Conservation (phyloP, 2,888 invertebrate genomes). For the Morinoia aosen region DNA sequence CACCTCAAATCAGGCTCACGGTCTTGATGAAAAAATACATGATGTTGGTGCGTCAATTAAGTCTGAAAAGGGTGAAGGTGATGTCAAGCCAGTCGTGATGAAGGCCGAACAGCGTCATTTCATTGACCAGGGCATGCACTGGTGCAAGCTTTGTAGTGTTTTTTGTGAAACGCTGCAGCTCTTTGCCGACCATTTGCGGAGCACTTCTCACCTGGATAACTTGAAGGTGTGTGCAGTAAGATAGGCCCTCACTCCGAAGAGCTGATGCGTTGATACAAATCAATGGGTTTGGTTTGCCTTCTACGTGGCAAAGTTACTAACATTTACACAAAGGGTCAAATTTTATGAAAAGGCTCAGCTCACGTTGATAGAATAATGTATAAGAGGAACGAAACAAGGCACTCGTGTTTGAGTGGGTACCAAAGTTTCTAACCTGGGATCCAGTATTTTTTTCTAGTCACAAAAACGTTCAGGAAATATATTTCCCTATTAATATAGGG, state of each 20-base stretch:
- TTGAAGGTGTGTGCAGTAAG: conserved; percentile 58
- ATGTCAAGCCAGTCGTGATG: background rate
- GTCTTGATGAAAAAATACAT: background rate
- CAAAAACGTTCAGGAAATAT: too few relatives aligned
- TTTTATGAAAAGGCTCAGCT: too few relatives aligned
- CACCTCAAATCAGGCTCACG: background rate
- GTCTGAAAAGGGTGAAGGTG: background rate
- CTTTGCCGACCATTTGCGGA: conserved; percentile 58
- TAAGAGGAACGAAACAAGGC: too few relatives aligned
- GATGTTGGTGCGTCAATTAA: background rate
- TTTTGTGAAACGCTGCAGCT: conserved; percentile 60
- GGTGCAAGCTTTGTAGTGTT: conserved; percentile 62
- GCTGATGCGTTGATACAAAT: too few relatives aligned
- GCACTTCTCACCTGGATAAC: conserved; percentile 57
- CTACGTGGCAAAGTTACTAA: too few relatives aligned
- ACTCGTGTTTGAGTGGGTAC: too few relatives aligned
- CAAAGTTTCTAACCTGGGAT: too few relatives aligned
- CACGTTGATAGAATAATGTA: too few relatives aligned
- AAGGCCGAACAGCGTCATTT: conserved; percentile 25
- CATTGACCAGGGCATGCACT: conserved; percentile 66
- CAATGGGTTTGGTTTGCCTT: too few relatives aligned
- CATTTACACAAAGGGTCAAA: too few relatives aligned
- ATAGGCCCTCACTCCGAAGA: background rate
- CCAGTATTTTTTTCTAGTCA: too few relatives aligned
- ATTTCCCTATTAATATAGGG: too few relatives aligned